Evolutionary conservation across 1,140 invertebrate species (phyloP).

Genomic region (Goniozus legneri): DNA sequence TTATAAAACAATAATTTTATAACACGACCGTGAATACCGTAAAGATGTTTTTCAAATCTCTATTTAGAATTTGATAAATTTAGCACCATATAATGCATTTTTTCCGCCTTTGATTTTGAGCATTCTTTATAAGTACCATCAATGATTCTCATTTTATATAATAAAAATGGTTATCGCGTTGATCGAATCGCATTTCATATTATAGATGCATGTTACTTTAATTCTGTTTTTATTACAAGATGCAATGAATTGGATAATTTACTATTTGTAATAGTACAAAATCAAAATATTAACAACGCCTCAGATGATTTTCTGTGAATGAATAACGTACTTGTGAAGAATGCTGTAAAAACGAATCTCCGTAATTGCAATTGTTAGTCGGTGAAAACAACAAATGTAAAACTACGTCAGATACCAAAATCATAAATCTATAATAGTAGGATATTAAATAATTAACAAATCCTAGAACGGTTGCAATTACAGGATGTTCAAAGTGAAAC

Average conservation of each 20-base stretch:
- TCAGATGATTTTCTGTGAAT: no score
- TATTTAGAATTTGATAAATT: slow-evolving; percentile 49
- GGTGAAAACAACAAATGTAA: neutral
- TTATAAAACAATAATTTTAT: no score
- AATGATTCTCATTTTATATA: slow-evolving; percentile 8
- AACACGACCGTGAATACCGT: slow-evolving; percentile 29
- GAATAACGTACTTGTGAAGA: slow-evolving; percentile 25
- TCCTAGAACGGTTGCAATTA: slow-evolving; percentile 21
- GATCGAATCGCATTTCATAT: no score
- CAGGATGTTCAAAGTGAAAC: slow-evolving; percentile 13
- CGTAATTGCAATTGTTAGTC: slow-evolving; percentile 15
- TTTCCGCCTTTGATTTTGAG: slow-evolving; percentile 35
- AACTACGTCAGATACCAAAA: slow-evolving; percentile 9
- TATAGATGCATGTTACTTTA: slow-evolving; percentile 1
- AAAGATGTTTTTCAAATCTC: slow-evolving; percentile 38
- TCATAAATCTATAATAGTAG: slow-evolving; percentile 8
- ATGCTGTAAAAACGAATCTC: slow-evolving; percentile 17
- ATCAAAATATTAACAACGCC: no score
- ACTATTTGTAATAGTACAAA: slow-evolving; percentile 8
- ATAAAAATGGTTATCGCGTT: no score
- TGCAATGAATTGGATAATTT: no score
- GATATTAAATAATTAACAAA: slow-evolving; percentile 1
- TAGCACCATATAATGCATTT: slow-evolving; percentile 43
- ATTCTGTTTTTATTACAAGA: no score
- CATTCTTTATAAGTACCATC: slow-evolving; percentile 38